Evolutionary conservation across 2,888 invertebrate species (phyloP), one percentile per base, ranked within the genome.

Genomic region (Pemphredon lugubris): DNA sequence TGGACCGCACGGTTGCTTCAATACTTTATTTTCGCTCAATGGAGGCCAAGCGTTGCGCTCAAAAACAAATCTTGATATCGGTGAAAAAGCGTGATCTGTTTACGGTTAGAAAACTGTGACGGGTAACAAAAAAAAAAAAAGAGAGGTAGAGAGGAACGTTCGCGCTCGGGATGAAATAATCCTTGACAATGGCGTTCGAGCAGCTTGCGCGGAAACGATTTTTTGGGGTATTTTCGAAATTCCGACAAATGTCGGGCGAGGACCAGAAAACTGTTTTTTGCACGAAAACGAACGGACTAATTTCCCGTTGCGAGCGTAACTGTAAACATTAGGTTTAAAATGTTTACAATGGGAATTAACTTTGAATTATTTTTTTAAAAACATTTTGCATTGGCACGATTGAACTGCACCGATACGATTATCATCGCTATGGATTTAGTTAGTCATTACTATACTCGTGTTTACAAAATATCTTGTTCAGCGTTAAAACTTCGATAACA

Each of bases 21-120:
- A n/a, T n/a, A n/a, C n/a, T 71, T 53, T 71, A 68, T 61, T 76
- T 63, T 73, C 44, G 64, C 34, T 26, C 67, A 55, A 72, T 50
- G 55, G 44, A 64, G 45, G 40, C 44, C 42, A 34, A 48, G 34
- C 64, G 55, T 63, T 60, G 47, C 55, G 61, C 54, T 23, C 44
- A 57, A 40, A 64, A 67, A 73, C 69, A 67, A 64, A 77, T 77
- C 69, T 67, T 51, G 53, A 63, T 55, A 45, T 42, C 48, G 37
- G 18, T 9, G 20, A 58, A 48, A 73, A 51, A 60, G 11, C n/a
- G 44, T 53, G 60, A 77, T 73, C 47, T 66, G 60, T 73, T 69
- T 66, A 70, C 54, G 23, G 42, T 2, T 21, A 47, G 45, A 30
- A 51, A 61, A 34, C 20, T 34, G 37, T 26, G 18, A n/a, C n/a